Evolutionary conservation across 37 sponge, comb jelly and placozoan species (phyloP), one percentile per base, ranked within the genome.

Genomic region (Eunapius fragilis): DNA sequence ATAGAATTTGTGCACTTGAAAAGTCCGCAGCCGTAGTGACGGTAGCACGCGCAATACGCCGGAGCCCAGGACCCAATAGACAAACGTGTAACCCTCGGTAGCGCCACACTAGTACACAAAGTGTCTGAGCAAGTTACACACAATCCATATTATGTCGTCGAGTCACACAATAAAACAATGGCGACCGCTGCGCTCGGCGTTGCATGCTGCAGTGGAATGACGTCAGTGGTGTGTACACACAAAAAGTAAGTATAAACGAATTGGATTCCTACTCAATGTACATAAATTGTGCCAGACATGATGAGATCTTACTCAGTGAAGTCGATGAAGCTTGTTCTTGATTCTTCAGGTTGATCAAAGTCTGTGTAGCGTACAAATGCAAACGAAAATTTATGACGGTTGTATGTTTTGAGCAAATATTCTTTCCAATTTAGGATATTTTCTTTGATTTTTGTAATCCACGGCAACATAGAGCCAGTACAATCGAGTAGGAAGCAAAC

Each of bases 301-400:
- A 19, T 58, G 14, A 58, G 13, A 13, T 58, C 14, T 10, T 31
- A 83, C 89, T 76, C 74, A 23, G 89, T 89, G 41, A 83, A 89
- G 58, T 87, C 69, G n/a, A 87, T 68, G 31, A 67, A 81, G 25
- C 74, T 81, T 31, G 82, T 81, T 25, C 82, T 30, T 24, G 75
- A 72, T 28, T 14, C 28, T 28, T 50, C 82, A n/a, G 88, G 75
- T 31, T 73, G 75, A 87, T 87, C 82, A 87, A 82, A 87, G 84
- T 89, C 89, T 0, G 84, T 84, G 72, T 89, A 89, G 27, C 89
- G 68, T 25, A 89, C 89, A 83, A 89, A 89, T 0, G 89, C 68
- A 82, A 83, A 83, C 0, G 45, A 75, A 0, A 88, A 22, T 37
- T 88, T 71, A 76, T 78, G 75, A 27, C 78, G 76, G 24, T 58